Evolutionary conservation across 2,113 vertebrate species (phyloP), one percentile per base, ranked within the genome.

Genomic region (Epinephelus lanceolatus): DNA sequence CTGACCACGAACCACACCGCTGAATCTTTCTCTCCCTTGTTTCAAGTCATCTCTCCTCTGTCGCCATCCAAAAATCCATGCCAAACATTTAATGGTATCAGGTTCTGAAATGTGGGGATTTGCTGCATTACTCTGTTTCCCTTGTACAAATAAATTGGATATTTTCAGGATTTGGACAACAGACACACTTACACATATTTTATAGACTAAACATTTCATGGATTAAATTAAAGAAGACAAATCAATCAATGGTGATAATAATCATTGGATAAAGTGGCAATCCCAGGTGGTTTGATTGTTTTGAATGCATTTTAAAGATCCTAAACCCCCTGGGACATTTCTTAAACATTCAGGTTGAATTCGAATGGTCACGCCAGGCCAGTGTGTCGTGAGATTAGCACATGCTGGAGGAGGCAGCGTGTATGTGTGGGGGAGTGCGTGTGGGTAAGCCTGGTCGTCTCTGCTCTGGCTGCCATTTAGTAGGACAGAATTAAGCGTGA

Each of bases 401-500:
- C 86, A 88, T 73, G 65, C 72, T 25, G 40, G 67, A 60, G 68
- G 60, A 80, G 75, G 77, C 60, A 49, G 55, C 1, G 67, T 74
- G 76, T 66, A 21, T 81, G 47, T 60, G 40, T 53, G 78, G 19
- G 55, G 15, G 66, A 3, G 65, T 40, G 42, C 63, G 74, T 79
- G 83, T 71, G 84, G 40, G 71, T 86, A 69, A 65, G 71, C 83
- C 82, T 86, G 86, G 80, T 83, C 73, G 45, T 87, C 83, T 90
- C 74, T 74, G 76, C 72, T 84, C 86, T 79, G 66, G 72, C 80
- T 89, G 76, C 87, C 80, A 85, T 88, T 91, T 91, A 92, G 84
- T 89, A 49, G 74, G 82, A 71, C 85, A 85, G 90, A 90, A 91
- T 91, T 82, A 92, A 72, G 91, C 81, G 80, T 83, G 88, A 91